Percentiles rank a stretch among this genome's conserved stretches.
Evolutionary conservation across 2,888 invertebrate genomes (phyloP).

Genomic region (Tricholauxania praeusta): DNA sequence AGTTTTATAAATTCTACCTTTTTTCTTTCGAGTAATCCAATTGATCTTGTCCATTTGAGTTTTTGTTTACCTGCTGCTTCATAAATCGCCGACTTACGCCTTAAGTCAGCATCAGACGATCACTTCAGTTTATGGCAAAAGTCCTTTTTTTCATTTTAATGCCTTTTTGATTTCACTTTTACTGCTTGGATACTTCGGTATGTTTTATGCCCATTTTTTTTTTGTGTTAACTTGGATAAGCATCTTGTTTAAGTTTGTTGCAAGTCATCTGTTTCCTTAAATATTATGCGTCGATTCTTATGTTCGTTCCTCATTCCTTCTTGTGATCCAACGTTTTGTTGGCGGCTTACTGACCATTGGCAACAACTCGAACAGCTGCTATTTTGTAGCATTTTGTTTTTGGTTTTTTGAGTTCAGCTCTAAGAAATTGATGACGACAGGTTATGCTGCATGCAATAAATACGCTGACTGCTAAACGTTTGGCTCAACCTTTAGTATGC

Average conservation of each 20-base stretch:
- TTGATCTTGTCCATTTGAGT: slow-evolving; percentile 43
- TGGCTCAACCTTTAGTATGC: slow-evolving; percentile 21
- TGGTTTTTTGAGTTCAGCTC: slow-evolving; percentile 16
- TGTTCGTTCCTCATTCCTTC: slow-evolving; percentile 35
- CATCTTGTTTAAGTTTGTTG: slow-evolving; percentile 12
- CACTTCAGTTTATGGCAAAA: not conserved
- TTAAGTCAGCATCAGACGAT: slow-evolving; percentile 35
- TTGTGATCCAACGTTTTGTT: slow-evolving; percentile 6
- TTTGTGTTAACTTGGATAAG: slow-evolving; percentile 14
- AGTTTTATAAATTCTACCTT: slow-evolving; percentile 30
- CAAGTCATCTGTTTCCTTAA: not conserved
- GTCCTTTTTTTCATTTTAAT: slow-evolving; percentile 12
- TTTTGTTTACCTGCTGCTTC: slow-evolving; percentile 22
- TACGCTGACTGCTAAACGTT: slow-evolving; percentile 19
- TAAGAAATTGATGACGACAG: slow-evolving; percentile 63
- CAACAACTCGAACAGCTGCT: slow-evolving; percentile 10
- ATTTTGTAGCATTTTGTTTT: slow-evolving; percentile 36
- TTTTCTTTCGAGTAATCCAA: not conserved
- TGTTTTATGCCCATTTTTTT: not conserved
- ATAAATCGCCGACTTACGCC: slow-evolving; percentile 51
- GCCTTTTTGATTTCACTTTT: slow-evolving; percentile 19
- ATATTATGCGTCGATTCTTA: slow-evolving; percentile 22
- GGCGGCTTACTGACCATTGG: slow-evolving; percentile 50
- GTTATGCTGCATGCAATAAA: slow-evolving; percentile 52
- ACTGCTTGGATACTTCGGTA: no score